Conservation (phyloP, 2,888 invertebrate genomes). For the Mimumesa dahlbomi region DNA sequence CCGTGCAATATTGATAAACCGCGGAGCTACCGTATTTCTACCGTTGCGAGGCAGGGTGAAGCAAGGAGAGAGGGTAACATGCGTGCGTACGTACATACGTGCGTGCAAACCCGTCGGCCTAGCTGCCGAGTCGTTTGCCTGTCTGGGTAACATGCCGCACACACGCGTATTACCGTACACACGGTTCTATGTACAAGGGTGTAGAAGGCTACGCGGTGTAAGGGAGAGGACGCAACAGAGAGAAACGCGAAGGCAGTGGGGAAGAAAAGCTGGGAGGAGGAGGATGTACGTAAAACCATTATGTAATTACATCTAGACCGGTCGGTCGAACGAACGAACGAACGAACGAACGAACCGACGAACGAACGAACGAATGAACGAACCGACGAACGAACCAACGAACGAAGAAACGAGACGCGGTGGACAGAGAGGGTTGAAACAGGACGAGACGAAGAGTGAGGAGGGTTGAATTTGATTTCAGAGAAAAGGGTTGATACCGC, state of each 20-base stretch:
- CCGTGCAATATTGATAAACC: constrained; percentile 66
- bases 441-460: constrained; percentile 27
- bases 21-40: constrained; percentile 62
- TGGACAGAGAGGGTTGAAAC: constrained; percentile 1
- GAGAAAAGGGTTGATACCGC: constrained; percentile 76
- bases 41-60: constrained; percentile 29
- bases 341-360: constrained; percentile 29
- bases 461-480: constrained; percentile 76
- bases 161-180: too few species aligned
- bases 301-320: constrained; percentile 76
- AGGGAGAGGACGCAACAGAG: constrained; percentile 27
- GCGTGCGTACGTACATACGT: constrained; percentile 19
- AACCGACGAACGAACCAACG: constrained; percentile 22
- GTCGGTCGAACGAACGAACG: constrained; percentile 57
- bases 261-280: constrained; percentile 29
- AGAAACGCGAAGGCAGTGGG: constrained; percentile 17
- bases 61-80: constrained; percentile 18
- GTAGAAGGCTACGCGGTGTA: constrained; percentile 14
- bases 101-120: neutral
- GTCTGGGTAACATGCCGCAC: neutral
- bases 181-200: constrained; percentile 8
- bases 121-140: constrained; percentile 13
- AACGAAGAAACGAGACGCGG: constrained; percentile 14
- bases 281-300: constrained; percentile 72
- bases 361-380: constrained; percentile 44